Evolutionary conservation across 2,888 invertebrate genomes (phyloP).

Genomic region (Pseudococcus longispinus): DNA sequence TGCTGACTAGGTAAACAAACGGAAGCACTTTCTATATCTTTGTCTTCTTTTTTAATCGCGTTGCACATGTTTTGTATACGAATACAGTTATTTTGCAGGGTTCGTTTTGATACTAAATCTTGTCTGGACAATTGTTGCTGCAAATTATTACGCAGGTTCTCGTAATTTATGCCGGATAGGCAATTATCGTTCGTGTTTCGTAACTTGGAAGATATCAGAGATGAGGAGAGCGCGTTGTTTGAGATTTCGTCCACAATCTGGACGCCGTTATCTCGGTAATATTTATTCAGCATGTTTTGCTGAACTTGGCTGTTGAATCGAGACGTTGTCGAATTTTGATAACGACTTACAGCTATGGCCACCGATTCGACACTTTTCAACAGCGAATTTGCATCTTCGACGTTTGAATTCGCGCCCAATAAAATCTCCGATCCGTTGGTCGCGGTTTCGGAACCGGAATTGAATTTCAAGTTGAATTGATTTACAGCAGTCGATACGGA

Average conservation of each 20-base stretch:
- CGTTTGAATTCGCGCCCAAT: neutral
- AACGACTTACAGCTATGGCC: conserved; percentile 13
- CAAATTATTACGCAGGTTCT: conserved; percentile 7
- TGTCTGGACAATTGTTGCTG: conserved; percentile 32
- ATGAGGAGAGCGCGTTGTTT: conserved; percentile 6
- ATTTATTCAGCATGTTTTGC: conserved; percentile 42
- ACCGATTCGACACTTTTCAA: conserved; percentile 22
- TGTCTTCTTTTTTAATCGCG: conserved; percentile 60
- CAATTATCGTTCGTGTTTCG: neutral
- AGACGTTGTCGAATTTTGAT: neutral
- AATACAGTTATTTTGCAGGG: conserved; percentile 16
- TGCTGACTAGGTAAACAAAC: conserved; percentile 60
- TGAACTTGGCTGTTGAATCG: conserved; percentile 37
- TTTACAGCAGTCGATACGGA: conserved; percentile 79
- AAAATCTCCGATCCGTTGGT: neutral
- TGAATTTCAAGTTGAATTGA: conserved; percentile 79
- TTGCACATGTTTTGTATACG: conserved; percentile 61
- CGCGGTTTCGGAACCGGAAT: neutral
- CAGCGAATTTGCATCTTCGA: neutral
- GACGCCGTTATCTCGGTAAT: conserved; percentile 35
- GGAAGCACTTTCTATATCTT: conserved; percentile 58
- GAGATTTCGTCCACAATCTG: neutral
- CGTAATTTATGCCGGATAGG: neutral
- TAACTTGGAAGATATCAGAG: conserved; percentile 18
- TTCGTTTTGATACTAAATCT: neutral